phyloP scores from a whole-genome alignment of 1,140 invertebrate genomes.

The Lepidurus couesii region DNA sequence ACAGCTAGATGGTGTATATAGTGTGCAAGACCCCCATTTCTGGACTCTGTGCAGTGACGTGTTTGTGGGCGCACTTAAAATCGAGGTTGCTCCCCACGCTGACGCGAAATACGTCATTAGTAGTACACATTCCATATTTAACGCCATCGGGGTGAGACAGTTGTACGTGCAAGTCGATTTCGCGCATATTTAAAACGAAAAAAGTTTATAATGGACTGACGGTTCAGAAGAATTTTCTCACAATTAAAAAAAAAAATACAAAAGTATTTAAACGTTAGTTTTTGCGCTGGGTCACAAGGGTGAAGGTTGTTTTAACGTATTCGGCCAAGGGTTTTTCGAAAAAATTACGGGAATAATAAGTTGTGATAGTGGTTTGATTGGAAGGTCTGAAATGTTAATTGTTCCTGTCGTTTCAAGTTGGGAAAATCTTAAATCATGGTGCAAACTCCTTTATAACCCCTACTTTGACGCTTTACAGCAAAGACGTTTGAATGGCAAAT shows the following conservation, averaged over 20 bases:
- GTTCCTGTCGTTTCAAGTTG: not conserved
- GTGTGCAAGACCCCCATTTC: slow-evolving; percentile 88
- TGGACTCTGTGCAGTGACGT: slow-evolving; percentile 93
- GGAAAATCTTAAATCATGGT: slow-evolving; percentile 4
- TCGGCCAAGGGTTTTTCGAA: not conserved
- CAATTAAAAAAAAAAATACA: not conserved
- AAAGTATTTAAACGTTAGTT: not conserved
- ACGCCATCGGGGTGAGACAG: slow-evolving; percentile 77
- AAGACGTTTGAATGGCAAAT: slow-evolving; percentile 12
- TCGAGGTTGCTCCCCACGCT: slow-evolving; percentile 84
- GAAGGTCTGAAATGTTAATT: not conserved
- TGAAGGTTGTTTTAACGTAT: not conserved
- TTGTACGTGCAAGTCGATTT: slow-evolving; percentile 89
- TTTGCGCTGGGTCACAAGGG: not conserved
- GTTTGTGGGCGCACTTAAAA: slow-evolving; percentile 83
- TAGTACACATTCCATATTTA: slow-evolving; percentile 91
- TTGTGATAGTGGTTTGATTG: not conserved
- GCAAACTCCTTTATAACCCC: slow-evolving; percentile 21
- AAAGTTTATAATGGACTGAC: not conserved
- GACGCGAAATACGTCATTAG: slow-evolving; percentile 85
- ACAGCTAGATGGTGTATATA: slow-evolving; percentile 81
- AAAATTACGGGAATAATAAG: not conserved
- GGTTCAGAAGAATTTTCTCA: not conserved
- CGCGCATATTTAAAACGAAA: slow-evolving; percentile 44
- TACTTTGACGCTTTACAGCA: slow-evolving; percentile 14